Evolutionary conservation across 2,888 invertebrate species (phyloP), one percentile per base, ranked within the genome.

Genomic region (Bombylius discolor): DNA sequence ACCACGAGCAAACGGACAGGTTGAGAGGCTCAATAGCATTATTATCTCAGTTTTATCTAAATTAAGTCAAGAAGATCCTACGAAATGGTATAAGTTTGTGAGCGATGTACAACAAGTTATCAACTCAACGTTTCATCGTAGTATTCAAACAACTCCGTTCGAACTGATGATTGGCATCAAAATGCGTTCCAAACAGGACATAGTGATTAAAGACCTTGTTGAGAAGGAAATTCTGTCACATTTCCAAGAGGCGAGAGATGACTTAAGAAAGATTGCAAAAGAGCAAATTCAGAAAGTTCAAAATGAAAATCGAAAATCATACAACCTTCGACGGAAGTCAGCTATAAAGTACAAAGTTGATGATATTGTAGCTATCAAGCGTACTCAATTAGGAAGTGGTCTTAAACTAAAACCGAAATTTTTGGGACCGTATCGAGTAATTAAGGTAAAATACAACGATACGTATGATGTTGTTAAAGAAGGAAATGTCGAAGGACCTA

Each of bases 321-420:
- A 53, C 51, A 53, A 58, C 34, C 50, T 48, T 47, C 45, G 33
- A n/a, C 23, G 53, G 12, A 57, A 58, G 47, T 39, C n/a, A 32
- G 51, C 49, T 13, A n/a, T 33, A 45, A 32, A 36, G 32, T 59
- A 58, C 51, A 42, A 51, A 31, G 12, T 51, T 12, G 53, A 51
- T 44, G 51, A 50, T 42, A n/a, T 53, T 36, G 53, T 53, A 11
- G 51, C 67, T 4, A 68, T 69, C 14, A 64, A 68, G 56, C 55
- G 67, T 14, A 69, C 68, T 1, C 68, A 70, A 53, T 66, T 65
- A 55, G 67, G 65, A 4, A 56, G 62, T 11, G 67, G 67, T 1
- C 44, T 67, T 6, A 71, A 71, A 56, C 34, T 70, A 5, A 57
- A 61, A 32, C 47, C 59, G 4, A 70, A 70, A 53, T 70, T 59